phyloP scores from a whole-genome alignment of 2,797 vertebrate species.

The Chloroceryle amazona region DNA sequence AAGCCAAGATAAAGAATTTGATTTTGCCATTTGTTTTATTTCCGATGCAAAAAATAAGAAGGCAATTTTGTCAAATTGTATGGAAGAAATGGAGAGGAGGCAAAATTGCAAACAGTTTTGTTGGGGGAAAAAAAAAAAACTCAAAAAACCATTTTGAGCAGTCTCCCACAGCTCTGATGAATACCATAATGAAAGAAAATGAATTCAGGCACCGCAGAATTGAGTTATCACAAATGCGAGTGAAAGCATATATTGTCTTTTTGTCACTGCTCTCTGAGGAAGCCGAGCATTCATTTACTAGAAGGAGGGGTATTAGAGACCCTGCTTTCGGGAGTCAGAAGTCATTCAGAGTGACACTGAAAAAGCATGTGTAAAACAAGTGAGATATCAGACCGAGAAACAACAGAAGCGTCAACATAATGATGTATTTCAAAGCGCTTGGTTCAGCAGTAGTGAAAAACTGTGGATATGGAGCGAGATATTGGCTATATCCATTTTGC shows the following conservation, averaged over 20 bases:
- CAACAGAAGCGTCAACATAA: neutral
- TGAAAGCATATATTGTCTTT: neutral
- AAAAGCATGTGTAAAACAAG: neutral
- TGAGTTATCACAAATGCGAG: neutral
- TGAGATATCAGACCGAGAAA: neutral
- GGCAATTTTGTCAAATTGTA: slow-evolving; percentile 31
- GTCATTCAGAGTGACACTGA: neutral
- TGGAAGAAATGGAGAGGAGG: neutral
- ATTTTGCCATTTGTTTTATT: neutral
- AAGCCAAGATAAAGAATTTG: neutral
- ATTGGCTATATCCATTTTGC: neutral
- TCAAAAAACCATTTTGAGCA: slow-evolving; percentile 17
- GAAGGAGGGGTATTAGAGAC: neutral
- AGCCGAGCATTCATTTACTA: neutral
- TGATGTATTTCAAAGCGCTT: neutral
- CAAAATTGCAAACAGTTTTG: slow-evolving; percentile 29
- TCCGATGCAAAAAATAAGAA: neutral
- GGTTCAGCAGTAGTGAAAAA: neutral
- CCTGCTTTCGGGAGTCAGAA: neutral
- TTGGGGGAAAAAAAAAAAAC: neutral
- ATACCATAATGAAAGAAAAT: slow-evolving; percentile 60
- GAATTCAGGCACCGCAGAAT: neutral
- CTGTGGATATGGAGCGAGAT: neutral
- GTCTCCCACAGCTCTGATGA: slow-evolving; percentile 32
- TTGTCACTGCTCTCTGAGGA: neutral